Conservation (phyloP, 2,797 vertebrate genomes). For the Nyctibius grandis region DNA sequence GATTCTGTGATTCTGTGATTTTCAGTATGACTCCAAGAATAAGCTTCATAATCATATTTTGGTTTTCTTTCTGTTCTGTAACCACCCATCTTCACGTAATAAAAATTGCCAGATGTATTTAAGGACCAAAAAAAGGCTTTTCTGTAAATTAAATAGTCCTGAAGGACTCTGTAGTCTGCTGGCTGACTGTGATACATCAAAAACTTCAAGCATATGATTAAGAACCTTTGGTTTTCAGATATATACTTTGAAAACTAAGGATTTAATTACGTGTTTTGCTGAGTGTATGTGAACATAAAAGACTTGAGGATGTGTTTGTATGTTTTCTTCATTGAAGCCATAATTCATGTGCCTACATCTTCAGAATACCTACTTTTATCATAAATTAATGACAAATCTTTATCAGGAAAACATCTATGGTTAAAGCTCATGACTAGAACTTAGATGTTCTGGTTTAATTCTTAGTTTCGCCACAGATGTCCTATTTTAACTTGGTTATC, state of each 20-base stretch:
- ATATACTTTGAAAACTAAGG: not conserved
- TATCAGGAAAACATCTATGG: not conserved
- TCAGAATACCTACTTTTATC: not conserved
- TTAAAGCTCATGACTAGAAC: not conserved
- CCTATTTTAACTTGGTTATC: not conserved
- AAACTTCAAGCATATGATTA: not conserved
- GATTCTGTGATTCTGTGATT: too few relatives aligned
- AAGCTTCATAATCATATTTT: not conserved
- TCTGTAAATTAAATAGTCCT: not conserved
- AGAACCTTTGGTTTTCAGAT: not conserved
- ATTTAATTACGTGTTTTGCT: not conserved
- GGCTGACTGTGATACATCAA: not conserved
- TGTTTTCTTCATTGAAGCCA: not conserved
- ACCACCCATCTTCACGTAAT: not conserved
- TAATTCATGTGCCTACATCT: not conserved
- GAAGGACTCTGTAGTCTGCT: not conserved
- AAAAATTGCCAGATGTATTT: not conserved
- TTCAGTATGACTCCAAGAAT: too few relatives aligned
- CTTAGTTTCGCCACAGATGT: not conserved
- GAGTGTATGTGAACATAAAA: not conserved
- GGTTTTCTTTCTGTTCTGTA: not conserved
- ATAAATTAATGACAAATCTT: not conserved
- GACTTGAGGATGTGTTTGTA: not conserved
- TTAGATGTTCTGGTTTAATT: not conserved
- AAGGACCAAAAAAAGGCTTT: not conserved